phyloP scores from a whole-genome alignment of 2,888 invertebrate species.

The Caenorhabditis doughertyi region DNA sequence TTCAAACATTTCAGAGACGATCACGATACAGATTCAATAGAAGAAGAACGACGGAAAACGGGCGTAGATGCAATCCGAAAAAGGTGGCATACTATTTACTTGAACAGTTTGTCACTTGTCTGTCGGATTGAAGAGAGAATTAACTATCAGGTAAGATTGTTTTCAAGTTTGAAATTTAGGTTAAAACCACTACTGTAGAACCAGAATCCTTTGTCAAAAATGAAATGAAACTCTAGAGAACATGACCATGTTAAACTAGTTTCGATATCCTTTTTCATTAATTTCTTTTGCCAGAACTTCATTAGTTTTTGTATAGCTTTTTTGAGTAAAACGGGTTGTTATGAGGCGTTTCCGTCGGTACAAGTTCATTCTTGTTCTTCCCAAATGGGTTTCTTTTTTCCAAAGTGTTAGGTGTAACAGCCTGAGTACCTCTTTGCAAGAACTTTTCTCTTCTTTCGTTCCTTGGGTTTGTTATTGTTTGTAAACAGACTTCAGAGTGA shows the following conservation, averaged over 20 bases:
- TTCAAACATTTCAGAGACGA: constrained; percentile 43
- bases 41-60: constrained; percentile 54
- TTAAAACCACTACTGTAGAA: too few species aligned
- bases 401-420: constrained; percentile 26
- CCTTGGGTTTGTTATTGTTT: constrained; percentile 39
- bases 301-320: background rate
- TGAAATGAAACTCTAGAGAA: too few species aligned
- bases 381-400: constrained; percentile 39
- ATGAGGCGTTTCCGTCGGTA: constrained; percentile 32
- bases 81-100: constrained; percentile 70
- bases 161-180: too few species aligned
- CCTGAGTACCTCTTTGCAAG: constrained; percentile 23
- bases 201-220: too few species aligned
- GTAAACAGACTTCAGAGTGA: constrained; percentile 36
- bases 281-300: background rate
- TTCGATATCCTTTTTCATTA: too few species aligned
- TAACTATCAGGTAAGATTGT: constrained; percentile 67
- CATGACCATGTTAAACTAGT: too few species aligned
- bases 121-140: constrained; percentile 70
- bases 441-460: background rate
- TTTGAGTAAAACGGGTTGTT: constrained; percentile 44
- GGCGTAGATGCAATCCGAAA: constrained; percentile 70
- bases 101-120: constrained; percentile 71
- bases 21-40: constrained; percentile 39
- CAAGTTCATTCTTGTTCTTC: constrained; percentile 15